Percentiles rank a stretch among this genome's conserved stretches.
Conservation (phyloP, 2,797 vertebrate species). For the Carduelis carduelis region DNA sequence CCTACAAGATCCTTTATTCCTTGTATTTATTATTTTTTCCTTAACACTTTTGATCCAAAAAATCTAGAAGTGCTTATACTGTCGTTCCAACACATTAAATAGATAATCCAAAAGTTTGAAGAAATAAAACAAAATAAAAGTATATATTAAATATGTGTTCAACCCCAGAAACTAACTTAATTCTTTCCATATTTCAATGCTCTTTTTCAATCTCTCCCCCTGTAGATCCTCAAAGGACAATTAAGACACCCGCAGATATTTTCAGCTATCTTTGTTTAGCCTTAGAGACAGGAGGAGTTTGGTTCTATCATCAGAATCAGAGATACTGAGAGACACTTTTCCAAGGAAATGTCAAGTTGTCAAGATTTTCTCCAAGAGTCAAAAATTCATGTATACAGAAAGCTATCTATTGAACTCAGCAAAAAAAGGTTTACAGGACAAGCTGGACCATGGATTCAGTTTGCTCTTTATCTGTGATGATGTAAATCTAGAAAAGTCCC, state of each 20-base stretch:
- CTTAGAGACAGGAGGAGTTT: background rate
- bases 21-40: background rate
- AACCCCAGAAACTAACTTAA: background rate
- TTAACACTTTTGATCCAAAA: background rate
- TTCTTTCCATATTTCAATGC: background rate
- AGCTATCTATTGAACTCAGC: background rate
- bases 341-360: background rate
- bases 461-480: background rate
- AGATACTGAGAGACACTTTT: background rate
- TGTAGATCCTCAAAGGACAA: background rate
- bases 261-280: background rate
- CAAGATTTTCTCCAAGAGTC: background rate
- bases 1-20: background rate
- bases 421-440: background rate
- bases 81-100: background rate
- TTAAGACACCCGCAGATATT: background rate
- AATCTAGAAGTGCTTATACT: background rate
- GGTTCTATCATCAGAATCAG: background rate
- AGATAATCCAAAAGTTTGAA: background rate
- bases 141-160: background rate
- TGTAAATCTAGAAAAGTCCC: background rate
- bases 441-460: background rate
- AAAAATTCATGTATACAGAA: background rate
- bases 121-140: background rate
- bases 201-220: background rate